Percentiles rank a stretch among this genome's conserved stretches.
phyloP scores from a whole-genome alignment of 2,888 invertebrate species.

The Chalcosyrphus nemorum region DNA sequence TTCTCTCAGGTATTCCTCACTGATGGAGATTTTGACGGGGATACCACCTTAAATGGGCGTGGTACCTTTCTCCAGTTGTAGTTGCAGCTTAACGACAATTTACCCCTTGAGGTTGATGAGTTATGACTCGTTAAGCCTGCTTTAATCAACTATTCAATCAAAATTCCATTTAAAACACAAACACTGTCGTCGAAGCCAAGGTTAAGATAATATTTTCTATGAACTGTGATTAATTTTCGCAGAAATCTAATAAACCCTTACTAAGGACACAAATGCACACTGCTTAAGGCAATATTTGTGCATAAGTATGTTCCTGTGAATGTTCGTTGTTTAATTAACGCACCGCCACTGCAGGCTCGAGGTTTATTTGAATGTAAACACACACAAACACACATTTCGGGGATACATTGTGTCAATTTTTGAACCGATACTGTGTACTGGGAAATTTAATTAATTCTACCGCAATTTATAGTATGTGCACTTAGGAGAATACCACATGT shows the following conservation, averaged over 20 bases:
- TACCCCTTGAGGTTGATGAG: too few relatives aligned
- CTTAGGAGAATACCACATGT: background rate
- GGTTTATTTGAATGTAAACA: background rate
- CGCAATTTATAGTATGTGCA: slow-evolving; percentile 22
- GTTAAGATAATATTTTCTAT: background rate
- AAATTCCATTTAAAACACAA: background rate
- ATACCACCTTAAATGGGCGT: too few relatives aligned
- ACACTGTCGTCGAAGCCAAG: background rate
- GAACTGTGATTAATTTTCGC: background rate
- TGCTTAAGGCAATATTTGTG: background rate
- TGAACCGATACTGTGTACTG: slow-evolving; percentile 3
- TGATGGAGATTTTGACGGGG: too few relatives aligned
- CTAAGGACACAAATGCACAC: background rate
- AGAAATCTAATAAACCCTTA: background rate
- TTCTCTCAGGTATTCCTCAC: too few relatives aligned
- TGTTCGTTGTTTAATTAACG: slow-evolving; percentile 22
- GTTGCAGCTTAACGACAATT: too few relatives aligned
- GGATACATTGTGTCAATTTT: slow-evolving; percentile 32
- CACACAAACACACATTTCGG: background rate
- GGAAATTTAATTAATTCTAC: slow-evolving; percentile 52
- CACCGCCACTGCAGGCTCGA: background rate
- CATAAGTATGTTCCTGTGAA: too few relatives aligned
- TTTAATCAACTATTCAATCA: too few relatives aligned
- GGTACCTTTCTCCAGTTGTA: too few relatives aligned
- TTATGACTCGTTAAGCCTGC: too few relatives aligned